phyloP scores from a whole-genome alignment of 1,140 invertebrate species.

The Tetraneura akinire region DNA sequence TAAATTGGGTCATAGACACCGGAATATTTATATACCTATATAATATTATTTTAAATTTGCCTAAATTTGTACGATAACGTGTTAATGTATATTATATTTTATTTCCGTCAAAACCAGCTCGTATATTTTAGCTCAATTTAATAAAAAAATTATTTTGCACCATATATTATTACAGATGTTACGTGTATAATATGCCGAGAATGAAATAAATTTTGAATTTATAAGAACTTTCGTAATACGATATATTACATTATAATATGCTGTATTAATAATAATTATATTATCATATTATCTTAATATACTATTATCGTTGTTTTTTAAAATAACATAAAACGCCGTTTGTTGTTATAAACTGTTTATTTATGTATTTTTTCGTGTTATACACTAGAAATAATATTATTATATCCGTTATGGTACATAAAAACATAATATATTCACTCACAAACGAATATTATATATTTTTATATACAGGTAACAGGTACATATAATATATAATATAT shows the following conservation, averaged over 20 bases:
- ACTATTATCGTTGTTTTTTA: constrained; percentile 15
- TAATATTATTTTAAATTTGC: too few relatives aligned
- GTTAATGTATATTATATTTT: constrained; percentile 12
- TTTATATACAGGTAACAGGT: not conserved
- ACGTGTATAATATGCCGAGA: too few relatives aligned
- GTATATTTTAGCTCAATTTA: constrained; percentile 3
- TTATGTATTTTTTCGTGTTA: not conserved
- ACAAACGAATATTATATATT: constrained; percentile 33
- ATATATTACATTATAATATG: not conserved
- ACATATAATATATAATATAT: not conserved
- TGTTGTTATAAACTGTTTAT: constrained; percentile 25
- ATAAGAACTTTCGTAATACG: not conserved
- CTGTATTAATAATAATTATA: not conserved
- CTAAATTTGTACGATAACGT: too few relatives aligned
- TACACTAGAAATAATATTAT: constrained; percentile 1
- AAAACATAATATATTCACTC: constrained; percentile 13
- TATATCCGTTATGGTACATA: constrained; percentile 21
- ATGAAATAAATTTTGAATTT: too few relatives aligned
- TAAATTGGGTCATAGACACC: too few relatives aligned
- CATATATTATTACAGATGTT: not conserved
- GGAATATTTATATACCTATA: too few relatives aligned
- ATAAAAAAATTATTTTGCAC: constrained; percentile 9
- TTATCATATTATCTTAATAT: not conserved
- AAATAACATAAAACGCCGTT: constrained; percentile 18
- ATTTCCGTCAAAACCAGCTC: not conserved